Conservation (phyloP, 2,888 invertebrate genomes). For the Agonopterix alstromeriana region DNA sequence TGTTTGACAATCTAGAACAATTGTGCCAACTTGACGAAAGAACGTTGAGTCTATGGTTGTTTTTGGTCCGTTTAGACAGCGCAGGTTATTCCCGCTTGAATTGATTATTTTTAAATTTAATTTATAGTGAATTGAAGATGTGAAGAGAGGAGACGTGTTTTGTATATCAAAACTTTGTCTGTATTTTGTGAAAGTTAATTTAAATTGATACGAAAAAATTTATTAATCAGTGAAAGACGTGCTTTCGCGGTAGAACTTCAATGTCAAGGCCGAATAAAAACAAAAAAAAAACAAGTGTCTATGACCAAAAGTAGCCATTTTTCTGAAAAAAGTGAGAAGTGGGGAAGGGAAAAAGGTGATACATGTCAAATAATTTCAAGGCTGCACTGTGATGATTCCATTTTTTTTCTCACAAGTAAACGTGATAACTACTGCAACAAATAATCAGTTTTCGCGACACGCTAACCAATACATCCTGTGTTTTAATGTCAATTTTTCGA, state of each 20-base stretch:
- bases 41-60: slow-evolving; percentile 21
- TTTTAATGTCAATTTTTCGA: slow-evolving; percentile 19
- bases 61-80: neutral
- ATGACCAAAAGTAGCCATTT: slow-evolving; percentile 34
- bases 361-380: slow-evolving; percentile 72
- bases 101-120: no score
- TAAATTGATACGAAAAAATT: no score
- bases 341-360: slow-evolving; percentile 62
- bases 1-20: neutral
- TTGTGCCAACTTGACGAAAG: slow-evolving; percentile 16
- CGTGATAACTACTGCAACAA: slow-evolving; percentile 66
- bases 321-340: slow-evolving; percentile 50
- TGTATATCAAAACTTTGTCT: no score
- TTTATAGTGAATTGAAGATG: no score
- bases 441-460: slow-evolving; percentile 32
- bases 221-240: no score
- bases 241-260: no score
- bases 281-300: slow-evolving; percentile 17
- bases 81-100: neutral
- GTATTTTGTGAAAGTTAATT: no score
- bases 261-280: no score
- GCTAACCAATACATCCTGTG: slow-evolving; percentile 15
- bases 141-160: no score
- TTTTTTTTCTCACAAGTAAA: slow-evolving; percentile 41
- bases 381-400: slow-evolving; percentile 70